Percentiles rank a stretch among this genome's conserved stretches.
These are phyloP conservation scores for Coregonus ussuriensis DNA, from an alignment of 2,797 vertebrate genomes.

Conservation along the genomic window DNA sequence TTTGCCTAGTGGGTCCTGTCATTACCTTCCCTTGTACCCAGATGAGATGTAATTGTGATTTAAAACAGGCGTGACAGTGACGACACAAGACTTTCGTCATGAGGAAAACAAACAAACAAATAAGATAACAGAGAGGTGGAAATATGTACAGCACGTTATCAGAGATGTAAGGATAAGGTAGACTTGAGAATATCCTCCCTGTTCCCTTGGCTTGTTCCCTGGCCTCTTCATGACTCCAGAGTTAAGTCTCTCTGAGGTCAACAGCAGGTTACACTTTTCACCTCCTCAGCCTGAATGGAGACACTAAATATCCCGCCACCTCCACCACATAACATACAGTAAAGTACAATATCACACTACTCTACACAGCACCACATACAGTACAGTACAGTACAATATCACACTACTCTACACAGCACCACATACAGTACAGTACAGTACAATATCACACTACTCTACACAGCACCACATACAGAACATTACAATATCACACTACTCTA, in stretches of 20 bases:
- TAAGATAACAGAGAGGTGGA: conserved; percentile 63
- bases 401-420: conserved; percentile 18
- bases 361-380: conserved; percentile 25
- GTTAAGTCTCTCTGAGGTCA: conserved; percentile 49
- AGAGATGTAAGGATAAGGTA: conserved; percentile 51
- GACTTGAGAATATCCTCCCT: conserved; percentile 75
- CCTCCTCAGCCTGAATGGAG: conserved; percentile 64
- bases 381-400: conserved; percentile 37
- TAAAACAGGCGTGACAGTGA: conserved; percentile 63
- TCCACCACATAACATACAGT: conserved; percentile 39
- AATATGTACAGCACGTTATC: conserved; percentile 78
- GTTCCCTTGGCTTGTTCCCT: conserved; percentile 47
- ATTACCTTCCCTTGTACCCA: conserved; percentile 13
- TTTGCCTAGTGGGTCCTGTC: too few relatives aligned
- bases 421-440: too few relatives aligned
- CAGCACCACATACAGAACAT: neutral
- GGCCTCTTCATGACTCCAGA: conserved; percentile 69
- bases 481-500: too few relatives aligned
- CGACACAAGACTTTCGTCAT: conserved; percentile 64
- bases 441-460: neutral
- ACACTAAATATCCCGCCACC: conserved; percentile 61
- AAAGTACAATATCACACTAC: conserved; percentile 49
- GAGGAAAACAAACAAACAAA: conserved; percentile 68
- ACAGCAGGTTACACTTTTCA: conserved; percentile 76
- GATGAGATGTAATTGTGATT: conserved; percentile 69